Evolutionary conservation across 2,797 vertebrate genomes (phyloP), one percentile per base, ranked within the genome.

Genomic region (Gouania willdenowi): DNA sequence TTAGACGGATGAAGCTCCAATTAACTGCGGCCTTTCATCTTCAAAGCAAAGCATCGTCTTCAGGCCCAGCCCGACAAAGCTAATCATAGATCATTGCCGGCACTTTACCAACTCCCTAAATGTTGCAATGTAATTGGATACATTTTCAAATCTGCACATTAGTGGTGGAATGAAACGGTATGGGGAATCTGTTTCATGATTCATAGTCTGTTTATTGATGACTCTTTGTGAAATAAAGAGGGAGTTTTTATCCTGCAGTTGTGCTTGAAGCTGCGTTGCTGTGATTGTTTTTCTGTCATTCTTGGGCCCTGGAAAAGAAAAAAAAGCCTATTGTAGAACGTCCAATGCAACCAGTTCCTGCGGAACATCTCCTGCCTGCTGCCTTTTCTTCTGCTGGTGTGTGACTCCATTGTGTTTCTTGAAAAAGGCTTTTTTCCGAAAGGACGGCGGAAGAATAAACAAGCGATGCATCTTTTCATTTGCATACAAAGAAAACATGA

Each of bases 261-360:
- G 8, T n/a, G 6, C 24, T 50, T 50, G 12, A 21, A 13, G 40
- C 30, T 48, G 33, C 15, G 25, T 24, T 41, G 21, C 45, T 55
- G 22, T 55, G 34, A 44, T 52, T 38, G 27, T 42, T 60, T 50
- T 16, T 40, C 43, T 52, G 10, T 51, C 31, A 10, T 7, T 36
- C 22, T 26, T 15, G 12, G 6, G 19, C 14, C 26, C 10, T 32
- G 24, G 66, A 61, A 67, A 78, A 66, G 32, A 24, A 66, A 61
- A 67, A 78, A 66, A 54, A 25, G 28, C 23, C 41, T 23, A 24
- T 64, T 75, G 50, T 60, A 41, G 29, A 34, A 31, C 12, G 0
- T 50, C 23, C 41, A 30, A 23, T 22, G 31, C 27, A 50, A 27
- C 15, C 32, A 20, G 52, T 33, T 66, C 48, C 59, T 53, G 42